phyloP scores from a whole-genome alignment of 2,113 vertebrate genomes.

The Pelusios castaneus region DNA sequence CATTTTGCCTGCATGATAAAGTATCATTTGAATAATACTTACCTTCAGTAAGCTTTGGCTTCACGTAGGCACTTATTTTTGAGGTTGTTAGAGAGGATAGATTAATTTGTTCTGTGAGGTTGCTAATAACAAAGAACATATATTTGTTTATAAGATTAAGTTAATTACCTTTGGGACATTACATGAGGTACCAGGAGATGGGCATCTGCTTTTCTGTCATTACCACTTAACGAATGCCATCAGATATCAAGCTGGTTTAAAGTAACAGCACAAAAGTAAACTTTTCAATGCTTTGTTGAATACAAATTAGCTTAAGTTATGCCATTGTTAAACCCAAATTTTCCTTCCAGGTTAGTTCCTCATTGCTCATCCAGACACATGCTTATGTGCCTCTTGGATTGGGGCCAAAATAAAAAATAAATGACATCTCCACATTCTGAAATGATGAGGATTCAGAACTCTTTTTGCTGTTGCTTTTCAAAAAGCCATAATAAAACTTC shows the following conservation, averaged over 20 bases:
- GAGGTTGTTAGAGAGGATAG: neutral
- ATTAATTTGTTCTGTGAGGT: neutral
- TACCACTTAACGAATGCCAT: neutral
- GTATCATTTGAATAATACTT: neutral
- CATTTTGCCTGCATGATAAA: neutral
- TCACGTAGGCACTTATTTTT: neutral
- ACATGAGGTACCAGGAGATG: neutral
- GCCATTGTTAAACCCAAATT: neutral
- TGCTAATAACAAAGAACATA: neutral
- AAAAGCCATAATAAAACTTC: neutral
- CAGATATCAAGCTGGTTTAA: neutral
- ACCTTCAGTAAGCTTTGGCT: neutral
- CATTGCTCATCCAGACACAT: neutral
- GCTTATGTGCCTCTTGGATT: neutral
- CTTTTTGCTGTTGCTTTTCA: neutral
- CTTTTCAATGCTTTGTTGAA: neutral
- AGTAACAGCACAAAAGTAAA: neutral
- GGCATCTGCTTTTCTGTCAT: neutral
- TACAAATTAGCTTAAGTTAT: neutral
- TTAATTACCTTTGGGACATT: neutral
- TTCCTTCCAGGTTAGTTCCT: neutral
- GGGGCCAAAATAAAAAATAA: neutral
- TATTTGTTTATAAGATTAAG: neutral
- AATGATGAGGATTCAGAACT: neutral
- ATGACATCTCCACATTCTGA: neutral